Percentiles rank a stretch among this genome's conserved stretches.
Conservation (phyloP, 2,888 invertebrate genomes). For the Epinotia brunnichana region DNA sequence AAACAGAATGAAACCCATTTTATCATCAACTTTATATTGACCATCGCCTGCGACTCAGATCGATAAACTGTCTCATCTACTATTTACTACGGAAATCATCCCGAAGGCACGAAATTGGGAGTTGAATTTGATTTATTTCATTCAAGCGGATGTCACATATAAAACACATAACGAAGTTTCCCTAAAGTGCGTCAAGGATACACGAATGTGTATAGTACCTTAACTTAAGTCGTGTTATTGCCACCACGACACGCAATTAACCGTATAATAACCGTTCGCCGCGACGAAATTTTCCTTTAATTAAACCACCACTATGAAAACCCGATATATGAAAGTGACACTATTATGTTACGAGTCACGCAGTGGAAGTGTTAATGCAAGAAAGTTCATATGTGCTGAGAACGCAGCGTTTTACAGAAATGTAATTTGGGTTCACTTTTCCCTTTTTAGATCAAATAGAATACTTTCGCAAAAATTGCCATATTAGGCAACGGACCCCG, state of each 20-base stretch:
- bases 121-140: no score
- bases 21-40: no score
- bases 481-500: no score
- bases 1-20: no score
- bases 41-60: no score
- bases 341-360: constrained; percentile 29
- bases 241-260: constrained; percentile 38
- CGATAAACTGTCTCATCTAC: no score
- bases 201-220: not conserved
- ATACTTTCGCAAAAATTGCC: no score
- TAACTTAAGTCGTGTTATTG: constrained; percentile 24
- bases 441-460: no score
- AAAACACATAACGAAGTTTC: not conserved
- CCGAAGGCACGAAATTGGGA: no score
- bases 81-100: no score
- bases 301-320: constrained; percentile 42
- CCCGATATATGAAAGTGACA: constrained; percentile 40
- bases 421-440: not conserved
- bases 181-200: not conserved
- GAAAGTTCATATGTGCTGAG: not conserved
- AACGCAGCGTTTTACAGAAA: not conserved
- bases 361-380: not conserved
- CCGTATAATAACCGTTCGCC: constrained; percentile 39
- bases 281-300: constrained; percentile 41
- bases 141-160: no score